A percentile compares a stretch with the other conserved stretches of the same genome.
Evolutionary conservation across 1,140 invertebrate genomes (phyloP).

Genomic region (Neodiprion fabricii): DNA sequence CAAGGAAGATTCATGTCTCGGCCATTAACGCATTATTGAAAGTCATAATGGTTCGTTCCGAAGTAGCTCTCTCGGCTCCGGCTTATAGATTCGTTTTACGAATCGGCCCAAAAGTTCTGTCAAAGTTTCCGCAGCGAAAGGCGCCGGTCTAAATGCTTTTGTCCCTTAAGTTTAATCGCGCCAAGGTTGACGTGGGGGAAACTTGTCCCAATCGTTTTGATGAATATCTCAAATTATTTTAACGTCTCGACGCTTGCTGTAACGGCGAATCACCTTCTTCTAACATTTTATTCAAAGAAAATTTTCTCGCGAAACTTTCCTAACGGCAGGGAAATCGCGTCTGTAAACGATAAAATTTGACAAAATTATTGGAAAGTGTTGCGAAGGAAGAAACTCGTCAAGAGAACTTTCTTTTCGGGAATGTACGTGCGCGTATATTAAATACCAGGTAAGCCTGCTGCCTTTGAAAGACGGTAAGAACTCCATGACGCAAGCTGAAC

Average conservation of each 20-base stretch:
- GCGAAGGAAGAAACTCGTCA: too few relatives aligned
- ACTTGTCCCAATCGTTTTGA: neutral
- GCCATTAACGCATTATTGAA: conserved; percentile 46
- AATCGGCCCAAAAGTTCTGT: conserved; percentile 31
- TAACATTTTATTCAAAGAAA: too few relatives aligned
- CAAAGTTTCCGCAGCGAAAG: conserved; percentile 21
- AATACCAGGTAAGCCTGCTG: too few relatives aligned
- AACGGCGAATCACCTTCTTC: neutral
- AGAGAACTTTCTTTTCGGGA: too few relatives aligned
- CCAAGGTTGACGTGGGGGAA: neutral
- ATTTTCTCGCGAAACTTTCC: too few relatives aligned
- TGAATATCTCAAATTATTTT: neutral
- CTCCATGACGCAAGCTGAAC: too few relatives aligned
- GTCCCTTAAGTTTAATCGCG: conserved; percentile 28
- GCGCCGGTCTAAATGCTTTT: conserved; percentile 24
- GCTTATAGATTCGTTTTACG: conserved; percentile 17
- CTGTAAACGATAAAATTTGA: too few relatives aligned
- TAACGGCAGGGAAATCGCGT: too few relatives aligned
- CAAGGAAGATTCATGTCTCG: conserved; percentile 36
- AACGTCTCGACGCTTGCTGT: neutral
- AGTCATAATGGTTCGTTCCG: conserved; percentile 37
- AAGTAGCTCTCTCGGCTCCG: conserved; percentile 26
- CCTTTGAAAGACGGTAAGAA: too few relatives aligned
- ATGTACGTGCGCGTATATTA: too few relatives aligned
- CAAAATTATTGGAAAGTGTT: too few relatives aligned